Conservation (phyloP, 2,113 vertebrate genomes). For the Poeciliopsis occidentalis region DNA sequence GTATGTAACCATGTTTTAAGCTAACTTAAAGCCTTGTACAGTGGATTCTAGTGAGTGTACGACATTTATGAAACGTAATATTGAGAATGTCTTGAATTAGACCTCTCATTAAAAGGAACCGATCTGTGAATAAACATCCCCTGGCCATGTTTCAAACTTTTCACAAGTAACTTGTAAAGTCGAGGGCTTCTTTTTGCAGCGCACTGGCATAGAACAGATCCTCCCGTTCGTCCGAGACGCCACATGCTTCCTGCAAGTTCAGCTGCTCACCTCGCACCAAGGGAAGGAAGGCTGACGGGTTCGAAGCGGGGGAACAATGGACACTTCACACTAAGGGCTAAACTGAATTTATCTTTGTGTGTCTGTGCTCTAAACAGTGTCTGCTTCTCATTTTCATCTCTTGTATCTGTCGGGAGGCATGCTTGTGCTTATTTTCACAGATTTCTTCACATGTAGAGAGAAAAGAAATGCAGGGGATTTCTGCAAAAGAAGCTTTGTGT, state of each 20-base stretch:
- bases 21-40: conserved; percentile 59
- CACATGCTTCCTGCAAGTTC: conserved; percentile 46
- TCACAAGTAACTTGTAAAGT: conserved; percentile 22
- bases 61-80: conserved; percentile 56
- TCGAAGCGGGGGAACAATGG: conserved; percentile 22
- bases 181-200: conserved; percentile 7
- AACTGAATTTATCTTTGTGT: conserved; percentile 72
- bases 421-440: conserved; percentile 40
- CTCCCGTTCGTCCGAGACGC: conserved; percentile 10
- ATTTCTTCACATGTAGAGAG: conserved; percentile 22
- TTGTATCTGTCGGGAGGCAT: conserved; percentile 56
- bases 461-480: conserved; percentile 43
- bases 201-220: background rate
- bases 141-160: conserved; percentile 22
- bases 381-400: conserved; percentile 52
- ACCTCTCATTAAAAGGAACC: conserved; percentile 11
- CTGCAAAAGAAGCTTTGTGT: conserved; percentile 43
- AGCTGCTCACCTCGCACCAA: conserved; percentile 59
- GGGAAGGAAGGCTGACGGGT: conserved; percentile 13
- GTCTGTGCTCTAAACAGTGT: conserved; percentile 72
- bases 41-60: conserved; percentile 50
- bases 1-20: conserved; percentile 18
- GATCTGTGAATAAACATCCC: conserved; percentile 15
- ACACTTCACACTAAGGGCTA: conserved; percentile 84
- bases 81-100: conserved; percentile 16